phyloP scores from a whole-genome alignment of 2,113 vertebrate genomes.

The Brachyhypopomus gauderio region DNA sequence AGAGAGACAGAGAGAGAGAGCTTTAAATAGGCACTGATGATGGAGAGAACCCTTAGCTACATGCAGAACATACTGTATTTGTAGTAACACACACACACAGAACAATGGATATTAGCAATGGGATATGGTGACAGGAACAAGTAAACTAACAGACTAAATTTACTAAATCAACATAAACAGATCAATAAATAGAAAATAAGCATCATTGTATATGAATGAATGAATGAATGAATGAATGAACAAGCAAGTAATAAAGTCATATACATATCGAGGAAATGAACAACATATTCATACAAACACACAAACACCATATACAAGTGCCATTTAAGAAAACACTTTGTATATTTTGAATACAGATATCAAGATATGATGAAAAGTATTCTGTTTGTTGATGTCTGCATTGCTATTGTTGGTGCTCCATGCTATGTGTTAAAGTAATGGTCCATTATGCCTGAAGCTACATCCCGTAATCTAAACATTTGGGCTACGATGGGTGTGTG shows the following conservation, averaged over 20 bases:
- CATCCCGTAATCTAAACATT: constrained; percentile 11
- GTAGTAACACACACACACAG: neutral
- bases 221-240: neutral
- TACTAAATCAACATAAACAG: too few species aligned
- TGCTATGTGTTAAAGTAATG: neutral
- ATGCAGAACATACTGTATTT: neutral
- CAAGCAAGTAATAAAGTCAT: neutral
- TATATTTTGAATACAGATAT: too few species aligned
- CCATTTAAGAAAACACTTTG: too few species aligned
- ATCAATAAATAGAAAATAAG: too few species aligned
- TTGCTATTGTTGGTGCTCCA: neutral
- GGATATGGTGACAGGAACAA: too few species aligned
- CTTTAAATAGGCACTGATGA: constrained; percentile 37
- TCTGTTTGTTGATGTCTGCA: too few species aligned
- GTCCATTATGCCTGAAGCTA: constrained; percentile 3
- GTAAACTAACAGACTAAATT: too few species aligned
- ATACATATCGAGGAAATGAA: neutral
- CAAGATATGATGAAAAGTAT: too few species aligned
- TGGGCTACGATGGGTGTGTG: neutral
- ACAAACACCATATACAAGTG: too few species aligned
- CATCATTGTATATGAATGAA: neutral
- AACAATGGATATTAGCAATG: too few species aligned
- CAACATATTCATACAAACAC: too few species aligned
- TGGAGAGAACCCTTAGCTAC: constrained; percentile 16
- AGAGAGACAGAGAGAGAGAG: constrained; percentile 21